Evolutionary conservation across 53 echinoderm and acorn worm species (phyloP), one percentile per base, ranked within the genome.

Genomic region (Echinarachnius parma): DNA sequence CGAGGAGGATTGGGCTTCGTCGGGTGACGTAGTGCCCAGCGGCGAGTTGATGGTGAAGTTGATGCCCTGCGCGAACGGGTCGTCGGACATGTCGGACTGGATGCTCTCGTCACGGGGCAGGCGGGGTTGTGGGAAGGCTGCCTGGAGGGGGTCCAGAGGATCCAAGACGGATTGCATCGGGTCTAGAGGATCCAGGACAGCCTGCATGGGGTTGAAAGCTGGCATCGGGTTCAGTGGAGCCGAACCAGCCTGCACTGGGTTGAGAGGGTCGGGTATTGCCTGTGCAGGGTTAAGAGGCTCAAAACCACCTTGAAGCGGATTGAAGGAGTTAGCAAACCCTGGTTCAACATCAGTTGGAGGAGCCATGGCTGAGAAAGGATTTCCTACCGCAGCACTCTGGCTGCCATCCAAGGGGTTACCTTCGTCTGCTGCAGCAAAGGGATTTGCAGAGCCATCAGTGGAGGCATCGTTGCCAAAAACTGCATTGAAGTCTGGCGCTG

Each of bases 101-200:
- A 95, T 62, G 37, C 96, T 95, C 62, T 95, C 96, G 31, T 93
- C 93, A 1, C 93, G 77, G 4, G 81, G 78, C 23, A 93, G 74
- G 31, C 22, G 39, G 9, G 63, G n/a, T 3, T 52, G 54, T 11
- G 54, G 45, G 29, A 34, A 11, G 9, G 35, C 27, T 5, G 16
- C 39, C 34, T 64, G 49, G 26, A 53, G 9, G 2, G 64, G 63
- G 15, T 78, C 44, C 33, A 78, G 53, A 18, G 78, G 28, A 37
- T 46, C 24, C 18, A 26, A 48, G 16, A 35, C 5, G 19, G 28
- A 29, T 4, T 34, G 29, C 16, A 56, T 57, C 31, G 31, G n/a
- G 4, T 62, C 81, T 14, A 25, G 62, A 9, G 75, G 61, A 75
- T 53, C 64, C 18, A 39, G 53, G 3, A 81, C 77, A 48, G 79